phyloP scores from a whole-genome alignment of 2,113 vertebrate genomes.

The Caranx ignobilis region DNA sequence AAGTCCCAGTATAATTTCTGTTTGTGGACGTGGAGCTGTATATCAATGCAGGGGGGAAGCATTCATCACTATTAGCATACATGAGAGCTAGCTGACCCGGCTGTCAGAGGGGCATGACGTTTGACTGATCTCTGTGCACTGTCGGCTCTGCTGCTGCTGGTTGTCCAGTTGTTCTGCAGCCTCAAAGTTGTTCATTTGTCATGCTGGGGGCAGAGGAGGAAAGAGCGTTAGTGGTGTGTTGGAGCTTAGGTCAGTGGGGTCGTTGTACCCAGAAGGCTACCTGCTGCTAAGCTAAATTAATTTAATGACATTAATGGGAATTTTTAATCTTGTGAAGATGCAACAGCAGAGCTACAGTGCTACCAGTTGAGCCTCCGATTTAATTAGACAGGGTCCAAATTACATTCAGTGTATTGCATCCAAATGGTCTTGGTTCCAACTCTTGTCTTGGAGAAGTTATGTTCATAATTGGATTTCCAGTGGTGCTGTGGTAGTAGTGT shows the following conservation, averaged over 20 bases:
- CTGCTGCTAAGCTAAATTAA: not conserved
- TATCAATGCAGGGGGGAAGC: conserved; percentile 6
- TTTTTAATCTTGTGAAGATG: no score
- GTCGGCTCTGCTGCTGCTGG: conserved; percentile 25
- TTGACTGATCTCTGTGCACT: conserved; percentile 51
- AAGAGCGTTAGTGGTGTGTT: not conserved
- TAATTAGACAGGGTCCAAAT: no score
- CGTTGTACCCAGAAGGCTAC: not conserved
- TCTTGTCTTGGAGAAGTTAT: no score
- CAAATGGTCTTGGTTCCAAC: no score
- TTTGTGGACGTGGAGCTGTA: conserved; percentile 26
- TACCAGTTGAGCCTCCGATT: no score
- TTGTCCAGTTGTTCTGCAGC: conserved; percentile 28
- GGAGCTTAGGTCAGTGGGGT: conserved; percentile 24
- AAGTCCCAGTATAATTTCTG: conserved; percentile 1
- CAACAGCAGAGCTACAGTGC: no score
- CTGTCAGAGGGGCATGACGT: conserved; percentile 49
- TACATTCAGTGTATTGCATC: no score
- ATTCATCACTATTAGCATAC: conserved; percentile 53
- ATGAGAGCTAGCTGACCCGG: conserved; percentile 40
- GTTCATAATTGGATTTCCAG: no score
- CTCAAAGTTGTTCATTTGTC: conserved; percentile 52
- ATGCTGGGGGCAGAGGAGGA: not conserved
- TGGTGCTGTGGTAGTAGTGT: no score
- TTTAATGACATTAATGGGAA: no score